Conservation (phyloP, 1,140 invertebrate species). For the Sycophaga agraensis region DNA sequence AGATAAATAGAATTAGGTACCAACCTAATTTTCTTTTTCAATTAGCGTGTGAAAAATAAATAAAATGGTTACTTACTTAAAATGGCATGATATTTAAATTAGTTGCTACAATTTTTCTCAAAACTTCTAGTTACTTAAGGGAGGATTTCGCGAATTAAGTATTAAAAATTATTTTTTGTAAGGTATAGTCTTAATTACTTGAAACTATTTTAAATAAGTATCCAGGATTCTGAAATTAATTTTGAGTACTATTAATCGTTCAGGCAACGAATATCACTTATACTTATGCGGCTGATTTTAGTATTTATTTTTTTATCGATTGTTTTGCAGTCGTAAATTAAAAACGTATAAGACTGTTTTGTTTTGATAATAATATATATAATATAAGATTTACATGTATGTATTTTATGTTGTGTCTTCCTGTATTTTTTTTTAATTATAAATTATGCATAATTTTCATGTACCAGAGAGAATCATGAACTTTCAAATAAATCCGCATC, state of each 20-base stretch:
- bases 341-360: slow-evolving; percentile 19
- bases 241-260: not conserved
- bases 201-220: slow-evolving; percentile 11
- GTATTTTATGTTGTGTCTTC: slow-evolving; percentile 6
- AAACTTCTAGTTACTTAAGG: not conserved
- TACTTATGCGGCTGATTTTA: slow-evolving; percentile 3
- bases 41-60: too few relatives aligned
- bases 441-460: not conserved
- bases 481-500: not conserved
- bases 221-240: not conserved
- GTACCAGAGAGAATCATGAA: not conserved
- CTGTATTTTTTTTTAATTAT: slow-evolving; percentile 4
- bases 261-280: slow-evolving; percentile 15
- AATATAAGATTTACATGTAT: slow-evolving; percentile 19
- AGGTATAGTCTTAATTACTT: not conserved
- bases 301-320: slow-evolving; percentile 7
- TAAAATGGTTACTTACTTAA: slow-evolving; percentile 6
- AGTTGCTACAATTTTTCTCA: not conserved
- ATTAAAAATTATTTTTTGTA: slow-evolving; percentile 9
- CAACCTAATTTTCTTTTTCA: too few relatives aligned
- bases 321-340: not conserved
- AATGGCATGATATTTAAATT: not conserved
- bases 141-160: not conserved
- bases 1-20: too few relatives aligned
- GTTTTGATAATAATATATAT: slow-evolving; percentile 20